Evolutionary conservation across 2,113 vertebrate species (phyloP), one percentile per base, ranked within the genome.

Genomic region (Scopus umbretta): DNA sequence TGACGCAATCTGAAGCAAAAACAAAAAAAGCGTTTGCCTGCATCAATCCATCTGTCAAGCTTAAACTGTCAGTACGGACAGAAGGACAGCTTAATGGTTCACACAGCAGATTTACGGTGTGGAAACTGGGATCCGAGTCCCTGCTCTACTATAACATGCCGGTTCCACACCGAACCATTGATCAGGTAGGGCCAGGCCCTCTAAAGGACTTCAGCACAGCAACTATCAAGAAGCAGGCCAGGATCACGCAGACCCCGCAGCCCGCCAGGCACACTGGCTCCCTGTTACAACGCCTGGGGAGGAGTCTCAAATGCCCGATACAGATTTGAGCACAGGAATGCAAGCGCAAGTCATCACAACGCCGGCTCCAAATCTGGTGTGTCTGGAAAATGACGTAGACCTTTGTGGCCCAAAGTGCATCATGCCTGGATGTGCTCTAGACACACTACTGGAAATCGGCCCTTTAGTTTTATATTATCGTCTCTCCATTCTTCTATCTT

Each of bases 1-100:
- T 98, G 98, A 42, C 99, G 98, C 71, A 99, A 82, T 56, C 99
- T 99, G 92, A 68, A 84, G 94, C 30, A 93, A n/a, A 85, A 97
- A 91, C 0, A 38, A 90, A 86, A 94, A 53, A 75, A n/a, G n/a
- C 1, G 9, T 50, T 86, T 73, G 36, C 17, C 32, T 85, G 42
- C 71, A 86, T 21, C 36, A 61, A 34, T 15, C 32, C 32, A 58
- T 27, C 7, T 36, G 17, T 13, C 34, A 40, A 74, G 32, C 27
- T 29, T 29, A 5, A 56, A 36, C 53, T 19, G 20, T 68, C 25
- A 42, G 8, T 11, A 27, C 3, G 29, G 34, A 43, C 13, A 9
- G 1, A 16, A 26, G 21, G 23, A 52, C 2, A 59, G 12, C 42
- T 21, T 50, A 68, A 19, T 2, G 27, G 21, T 36, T 74, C 21